Percentiles rank a stretch among this genome's conserved stretches.
Conservation (phyloP, 2,888 invertebrate species). For the Dorcus hopei region DNA sequence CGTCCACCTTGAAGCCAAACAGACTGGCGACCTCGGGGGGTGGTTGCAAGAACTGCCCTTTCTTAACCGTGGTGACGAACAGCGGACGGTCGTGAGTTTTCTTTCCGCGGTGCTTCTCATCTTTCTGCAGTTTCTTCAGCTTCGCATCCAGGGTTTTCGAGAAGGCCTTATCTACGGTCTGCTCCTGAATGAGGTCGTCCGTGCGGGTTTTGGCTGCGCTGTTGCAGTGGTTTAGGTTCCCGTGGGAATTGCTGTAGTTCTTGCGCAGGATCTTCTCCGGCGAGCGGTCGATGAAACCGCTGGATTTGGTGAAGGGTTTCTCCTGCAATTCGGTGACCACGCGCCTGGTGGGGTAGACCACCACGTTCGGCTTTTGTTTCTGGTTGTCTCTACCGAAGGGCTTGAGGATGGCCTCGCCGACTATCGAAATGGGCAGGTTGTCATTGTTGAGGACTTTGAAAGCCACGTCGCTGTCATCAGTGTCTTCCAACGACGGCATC, state of each 20-base stretch:
- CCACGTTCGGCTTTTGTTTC: conserved; percentile 54
- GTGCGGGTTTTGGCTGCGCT: conserved; percentile 38
- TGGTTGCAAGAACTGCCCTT: conserved; percentile 75
- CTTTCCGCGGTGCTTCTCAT: conserved; percentile 38
- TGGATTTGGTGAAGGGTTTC: conserved; percentile 43
- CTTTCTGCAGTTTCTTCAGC: conserved; percentile 65
- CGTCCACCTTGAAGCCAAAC: conserved; percentile 54
- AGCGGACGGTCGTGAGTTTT: conserved; percentile 27
- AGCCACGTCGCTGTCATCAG: conserved; percentile 42
- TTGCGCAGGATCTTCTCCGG: conserved; percentile 41
- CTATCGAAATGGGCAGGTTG: conserved; percentile 42
- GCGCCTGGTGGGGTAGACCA: conserved; percentile 55
- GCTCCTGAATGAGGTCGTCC: conserved; percentile 32
- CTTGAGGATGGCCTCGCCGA: conserved; percentile 44
- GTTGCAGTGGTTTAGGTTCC: conserved; percentile 45
- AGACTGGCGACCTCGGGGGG: conserved; percentile 67
- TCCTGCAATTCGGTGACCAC: conserved; percentile 40
- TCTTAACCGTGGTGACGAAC: conserved; percentile 78
- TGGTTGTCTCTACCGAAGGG: conserved; percentile 43
- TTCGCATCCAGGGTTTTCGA: conserved; percentile 71
- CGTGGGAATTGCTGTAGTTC: conserved; percentile 49
- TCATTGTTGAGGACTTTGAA: conserved; percentile 49
- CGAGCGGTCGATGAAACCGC: conserved; percentile 34
- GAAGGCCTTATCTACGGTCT: conserved; percentile 55
- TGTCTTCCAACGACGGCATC: conserved; percentile 33